Conservation (phyloP, 2,113 vertebrate species). For the Brachypodius melanocephalos region DNA sequence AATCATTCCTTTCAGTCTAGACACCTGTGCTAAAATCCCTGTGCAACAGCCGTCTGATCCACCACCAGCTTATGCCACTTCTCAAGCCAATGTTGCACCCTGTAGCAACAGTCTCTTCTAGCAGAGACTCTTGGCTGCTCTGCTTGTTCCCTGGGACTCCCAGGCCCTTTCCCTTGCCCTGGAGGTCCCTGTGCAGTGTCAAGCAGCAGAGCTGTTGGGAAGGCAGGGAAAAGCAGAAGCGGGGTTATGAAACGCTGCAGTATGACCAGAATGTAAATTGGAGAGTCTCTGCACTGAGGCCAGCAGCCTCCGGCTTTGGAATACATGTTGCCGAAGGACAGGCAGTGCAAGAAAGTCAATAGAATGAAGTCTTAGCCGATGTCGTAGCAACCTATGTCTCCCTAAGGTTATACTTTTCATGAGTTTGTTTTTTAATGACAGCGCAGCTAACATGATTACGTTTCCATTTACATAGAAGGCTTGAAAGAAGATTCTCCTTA, state of each 20-base stretch:
- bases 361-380: background rate
- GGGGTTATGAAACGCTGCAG: background rate
- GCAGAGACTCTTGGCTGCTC: background rate
- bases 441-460: background rate
- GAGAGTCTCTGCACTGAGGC: background rate
- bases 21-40: background rate
- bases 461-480: background rate
- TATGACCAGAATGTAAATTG: slow-evolving; percentile 40
- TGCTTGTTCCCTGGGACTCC: background rate
- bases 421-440: background rate
- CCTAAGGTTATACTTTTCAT: background rate
- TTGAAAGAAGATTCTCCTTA: background rate
- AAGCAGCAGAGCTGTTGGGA: background rate
- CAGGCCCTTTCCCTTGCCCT: background rate
- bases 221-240: background rate
- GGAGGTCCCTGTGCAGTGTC: background rate
- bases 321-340: background rate
- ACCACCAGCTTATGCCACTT: background rate
- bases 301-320: background rate
- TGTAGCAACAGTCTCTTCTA: background rate
- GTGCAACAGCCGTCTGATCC: background rate
- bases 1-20: background rate
- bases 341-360: background rate
- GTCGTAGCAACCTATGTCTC: background rate
- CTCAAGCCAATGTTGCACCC: accelerated